Evolutionary conservation across 2,113 vertebrate genomes (phyloP).

Genomic region (Ascaphus truei): DNA sequence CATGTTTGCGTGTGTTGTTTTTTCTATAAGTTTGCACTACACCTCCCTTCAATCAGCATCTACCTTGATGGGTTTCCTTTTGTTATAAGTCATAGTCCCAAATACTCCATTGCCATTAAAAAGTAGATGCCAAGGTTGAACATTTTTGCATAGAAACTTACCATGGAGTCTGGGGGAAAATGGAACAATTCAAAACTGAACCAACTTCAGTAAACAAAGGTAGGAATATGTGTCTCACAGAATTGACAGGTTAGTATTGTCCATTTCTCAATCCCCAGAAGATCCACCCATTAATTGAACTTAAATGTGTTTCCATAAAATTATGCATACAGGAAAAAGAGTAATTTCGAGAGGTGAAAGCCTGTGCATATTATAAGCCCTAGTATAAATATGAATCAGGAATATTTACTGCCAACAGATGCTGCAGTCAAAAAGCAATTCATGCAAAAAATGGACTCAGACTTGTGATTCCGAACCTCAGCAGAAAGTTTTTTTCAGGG

Average conservation of each 20-base stretch:
- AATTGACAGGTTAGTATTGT: neutral
- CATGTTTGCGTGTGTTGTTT: no score
- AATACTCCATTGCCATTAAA: no score
- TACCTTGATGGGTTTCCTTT: no score
- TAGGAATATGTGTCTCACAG: neutral
- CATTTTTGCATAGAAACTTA: no score
- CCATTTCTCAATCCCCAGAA: neutral
- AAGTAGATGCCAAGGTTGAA: no score
- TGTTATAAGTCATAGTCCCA: no score
- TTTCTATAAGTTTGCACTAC: no score
- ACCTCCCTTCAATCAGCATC: no score
- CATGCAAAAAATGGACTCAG: slow-evolving; percentile 24
- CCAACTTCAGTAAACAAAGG: neutral
- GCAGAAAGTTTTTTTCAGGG: slow-evolving; percentile 26
- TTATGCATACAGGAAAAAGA: slow-evolving; percentile 1
- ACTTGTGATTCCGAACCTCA: slow-evolving; percentile 8
- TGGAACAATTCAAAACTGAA: neutral
- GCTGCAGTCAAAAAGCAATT: slow-evolving; percentile 35
- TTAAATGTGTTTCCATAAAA: slow-evolving; percentile 6
- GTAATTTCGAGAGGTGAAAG: slow-evolving; percentile 26
- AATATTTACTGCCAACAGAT: slow-evolving; percentile 35
- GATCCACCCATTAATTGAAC: neutral
- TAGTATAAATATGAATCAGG: slow-evolving; percentile 34
- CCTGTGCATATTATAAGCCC: slow-evolving; percentile 16
- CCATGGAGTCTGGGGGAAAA: no score